Evolutionary conservation across 1,140 invertebrate species (phyloP), one percentile per base, ranked within the genome.

Genomic region (Leptinotarsa defecta): DNA sequence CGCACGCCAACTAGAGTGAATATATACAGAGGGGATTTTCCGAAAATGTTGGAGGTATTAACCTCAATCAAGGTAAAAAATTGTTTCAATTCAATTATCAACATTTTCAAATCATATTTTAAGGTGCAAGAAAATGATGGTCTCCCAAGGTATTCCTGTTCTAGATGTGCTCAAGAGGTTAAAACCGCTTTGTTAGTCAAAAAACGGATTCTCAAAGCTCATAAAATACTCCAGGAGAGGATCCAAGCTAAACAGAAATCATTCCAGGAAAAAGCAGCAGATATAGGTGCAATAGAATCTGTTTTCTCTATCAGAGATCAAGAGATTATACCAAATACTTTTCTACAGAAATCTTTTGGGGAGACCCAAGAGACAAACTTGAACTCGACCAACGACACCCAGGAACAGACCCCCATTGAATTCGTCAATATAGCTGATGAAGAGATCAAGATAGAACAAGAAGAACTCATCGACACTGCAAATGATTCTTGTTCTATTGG

Each of bases 31-130:
- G 75, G 74, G 24, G 75, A 77, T 76, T 78, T 78, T 64, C 65
- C 75, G 11, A 73, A 78, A 71, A 80, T 80, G 75, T 49, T 80
- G 68, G 65, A 78, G 73, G 72, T 76, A 11, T 71, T 80, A 20
- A 80, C 77, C 48, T 76, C 76, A 19, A 34, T 80, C 48, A 75
- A 77, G 77, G 79, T 78, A 72, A 27, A 52, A 64, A 13, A n/a
- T 4, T 17, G n/a, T 19, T 17, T 57, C 62, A 15, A 15, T 57
- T 57, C 0, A 15, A 57, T 57, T 4, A 57, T 2, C 34, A 57
- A 57, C 3, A 57, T 19, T 57, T 57, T 57, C 52, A 5, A 19
- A 57, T 57, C 0, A 13, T 57, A 4, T 57, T 15, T 57, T 15
- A 49, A 79, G 78, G 74, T 79, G 34, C 73, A 52, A 27, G 69